Percentiles rank a stretch among this genome's conserved stretches.
Evolutionary conservation across 1,140 invertebrate species (phyloP).

Genomic region (Apolygus lucorum): DNA sequence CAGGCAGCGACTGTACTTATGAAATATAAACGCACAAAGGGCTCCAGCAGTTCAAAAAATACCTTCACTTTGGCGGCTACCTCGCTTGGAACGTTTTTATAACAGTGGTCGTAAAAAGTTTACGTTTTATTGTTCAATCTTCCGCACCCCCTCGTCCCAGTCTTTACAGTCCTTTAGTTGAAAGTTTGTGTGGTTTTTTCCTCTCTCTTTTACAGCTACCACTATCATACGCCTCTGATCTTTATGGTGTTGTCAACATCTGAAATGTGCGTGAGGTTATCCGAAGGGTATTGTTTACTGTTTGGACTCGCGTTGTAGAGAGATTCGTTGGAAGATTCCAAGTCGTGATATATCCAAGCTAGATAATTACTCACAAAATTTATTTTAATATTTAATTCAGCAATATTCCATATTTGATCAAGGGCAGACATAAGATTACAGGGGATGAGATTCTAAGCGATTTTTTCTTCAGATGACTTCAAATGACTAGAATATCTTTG

Average conservation of each 20-base stretch:
- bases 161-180: conserved; percentile 6
- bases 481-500: too few relatives aligned
- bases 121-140: conserved; percentile 11
- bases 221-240: not conserved
- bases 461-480: too few relatives aligned
- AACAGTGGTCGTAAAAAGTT: not conserved
- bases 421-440: not conserved
- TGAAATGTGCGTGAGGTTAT: not conserved
- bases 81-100: not conserved
- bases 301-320: not conserved
- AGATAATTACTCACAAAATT: too few relatives aligned
- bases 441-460: too few relatives aligned
- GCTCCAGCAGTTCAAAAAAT: too few relatives aligned
- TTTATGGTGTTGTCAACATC: conserved; percentile 1
- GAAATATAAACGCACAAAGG: too few relatives aligned
- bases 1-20: too few relatives aligned
- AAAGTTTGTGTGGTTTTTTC: not conserved
- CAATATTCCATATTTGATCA: not conserved
- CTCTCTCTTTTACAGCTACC: not conserved
- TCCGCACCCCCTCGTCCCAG: not conserved
- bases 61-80: not conserved
- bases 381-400: too few relatives aligned
- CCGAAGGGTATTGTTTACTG: not conserved
- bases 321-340: not conserved
- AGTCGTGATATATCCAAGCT: too few relatives aligned